A percentile compares a stretch with the other conserved stretches of the same genome.
These are phyloP conservation scores for Pedionomus torquatus DNA, from an alignment of 2,113 vertebrate species.

Conservation along the genomic window DNA sequence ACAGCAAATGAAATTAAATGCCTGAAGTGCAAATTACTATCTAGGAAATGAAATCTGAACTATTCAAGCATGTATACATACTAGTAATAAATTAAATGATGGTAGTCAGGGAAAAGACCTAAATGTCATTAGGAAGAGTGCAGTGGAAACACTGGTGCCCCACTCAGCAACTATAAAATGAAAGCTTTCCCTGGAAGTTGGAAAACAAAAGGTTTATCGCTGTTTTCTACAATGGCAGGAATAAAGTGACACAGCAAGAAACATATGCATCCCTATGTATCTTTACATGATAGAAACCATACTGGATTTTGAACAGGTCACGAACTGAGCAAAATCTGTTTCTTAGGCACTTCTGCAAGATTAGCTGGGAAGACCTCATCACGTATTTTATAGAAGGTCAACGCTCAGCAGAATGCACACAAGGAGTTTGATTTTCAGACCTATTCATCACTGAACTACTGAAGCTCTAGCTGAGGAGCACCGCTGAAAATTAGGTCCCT, in stretches of 20 bases:
- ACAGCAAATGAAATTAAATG: constrained; percentile 58
- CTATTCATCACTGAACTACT: background rate
- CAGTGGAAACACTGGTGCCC: background rate
- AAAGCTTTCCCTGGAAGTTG: background rate
- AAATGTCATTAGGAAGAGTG: constrained; percentile 17
- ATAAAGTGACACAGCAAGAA: background rate
- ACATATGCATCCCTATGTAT: background rate
- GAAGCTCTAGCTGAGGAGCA: background rate
- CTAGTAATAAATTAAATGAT: constrained; percentile 28
- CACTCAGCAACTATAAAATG: background rate
- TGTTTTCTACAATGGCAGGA: background rate
- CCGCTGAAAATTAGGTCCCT: background rate
- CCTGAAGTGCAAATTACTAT: constrained; percentile 43
- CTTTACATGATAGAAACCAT: background rate
- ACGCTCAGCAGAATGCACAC: background rate
- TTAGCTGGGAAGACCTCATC: background rate
- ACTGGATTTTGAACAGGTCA: background rate
- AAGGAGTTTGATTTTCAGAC: background rate
- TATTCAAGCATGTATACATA: constrained; percentile 34
- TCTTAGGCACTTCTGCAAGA: background rate
- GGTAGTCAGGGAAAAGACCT: background rate
- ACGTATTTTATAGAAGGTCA: background rate
- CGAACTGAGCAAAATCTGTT: background rate
- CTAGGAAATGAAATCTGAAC: constrained; percentile 48
- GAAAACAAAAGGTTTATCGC: background rate